A percentile compares a stretch with the other conserved stretches of the same genome.
These are phyloP conservation scores for Diabrotica virgifera DNA, from an alignment of 1,140 invertebrate genomes.

Conservation along the genomic window DNA sequence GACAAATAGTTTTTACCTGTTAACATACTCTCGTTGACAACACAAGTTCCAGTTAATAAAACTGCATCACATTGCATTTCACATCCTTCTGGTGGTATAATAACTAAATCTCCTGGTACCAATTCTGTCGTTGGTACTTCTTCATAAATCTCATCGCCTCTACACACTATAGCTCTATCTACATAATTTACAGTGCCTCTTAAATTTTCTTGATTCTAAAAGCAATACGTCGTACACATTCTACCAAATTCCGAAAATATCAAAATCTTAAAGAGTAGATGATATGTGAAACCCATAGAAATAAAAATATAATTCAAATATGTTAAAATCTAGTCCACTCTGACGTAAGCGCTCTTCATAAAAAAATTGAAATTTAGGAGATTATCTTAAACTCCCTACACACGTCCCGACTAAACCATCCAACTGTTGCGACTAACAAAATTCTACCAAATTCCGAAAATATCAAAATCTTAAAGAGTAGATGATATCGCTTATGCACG, in stretches of 20 bases:
- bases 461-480: too few relatives aligned
- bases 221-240: slow-evolving; percentile 10
- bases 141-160: slow-evolving; percentile 36
- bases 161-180: slow-evolving; percentile 58
- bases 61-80: slow-evolving; percentile 89
- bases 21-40: slow-evolving; percentile 95
- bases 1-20: slow-evolving; percentile 62
- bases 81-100: slow-evolving; percentile 81
- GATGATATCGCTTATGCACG: too few relatives aligned
- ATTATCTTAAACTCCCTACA: too few relatives aligned
- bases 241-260: not conserved
- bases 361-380: too few relatives aligned
- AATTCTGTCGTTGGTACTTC: slow-evolving; percentile 57
- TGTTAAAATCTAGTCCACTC: too few relatives aligned
- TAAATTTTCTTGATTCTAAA: slow-evolving; percentile 70
- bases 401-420: too few relatives aligned
- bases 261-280: not conserved
- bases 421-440: too few relatives aligned
- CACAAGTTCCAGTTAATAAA: slow-evolving; percentile 81
- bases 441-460: too few relatives aligned
- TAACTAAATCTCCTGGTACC: slow-evolving; percentile 91
- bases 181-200: slow-evolving; percentile 66
- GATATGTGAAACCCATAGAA: too few relatives aligned
- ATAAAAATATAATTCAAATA: too few relatives aligned
- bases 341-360: too few relatives aligned